Base-by-base conservation (phyloP, 2,888 invertebrate species). In the Zaprionus bogoriensis region DNA sequence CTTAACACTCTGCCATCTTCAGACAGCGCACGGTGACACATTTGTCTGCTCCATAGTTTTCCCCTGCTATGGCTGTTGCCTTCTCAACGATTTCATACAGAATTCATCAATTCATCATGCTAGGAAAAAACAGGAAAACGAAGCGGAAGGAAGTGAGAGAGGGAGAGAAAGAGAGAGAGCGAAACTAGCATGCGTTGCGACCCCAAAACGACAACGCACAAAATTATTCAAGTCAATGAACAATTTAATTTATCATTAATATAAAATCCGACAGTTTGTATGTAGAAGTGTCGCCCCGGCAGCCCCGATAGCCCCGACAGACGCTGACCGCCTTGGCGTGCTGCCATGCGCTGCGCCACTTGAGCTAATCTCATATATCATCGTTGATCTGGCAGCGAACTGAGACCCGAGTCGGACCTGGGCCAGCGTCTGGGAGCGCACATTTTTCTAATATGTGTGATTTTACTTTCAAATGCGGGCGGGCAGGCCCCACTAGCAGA, bases 171-270 rank as follows among this genome's bases (percentile, higher is more conserved):
- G 20, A 44, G 12, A 27, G 44, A 51, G 39, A 9, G 45, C 22
- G 6, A 74, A 78, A 81, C 75, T 84, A 78, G 22, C 22, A 12
- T 78, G 54, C 62, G 44, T 39, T 52, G 74, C 50, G 57, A 59
- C 60, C 80, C 75, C 75, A 64, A 63, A 76, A 65, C 67, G 83
- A 74, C 76, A 74, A 76, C 80, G 77, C 80, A 86, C 81, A 77
- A 71, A 82, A 82, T 82, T 86, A 82, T 83, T 87, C 83, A 84
- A 83, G 82, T 87, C 83, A 83, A 87, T 83, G 83, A 83, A 84
- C 83, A 83, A 83, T 83, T 87, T 83, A 87, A 87, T 83, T 87
- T 83, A 87, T 87, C 87, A 85, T 83, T 83, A 84, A 83, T 83
- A 83, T 78, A 81, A 84, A 84, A 83, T 80, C 84, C 75, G 87